phyloP scores from a whole-genome alignment of 2,888 invertebrate genomes.

The Eupithecia vulgata region DNA sequence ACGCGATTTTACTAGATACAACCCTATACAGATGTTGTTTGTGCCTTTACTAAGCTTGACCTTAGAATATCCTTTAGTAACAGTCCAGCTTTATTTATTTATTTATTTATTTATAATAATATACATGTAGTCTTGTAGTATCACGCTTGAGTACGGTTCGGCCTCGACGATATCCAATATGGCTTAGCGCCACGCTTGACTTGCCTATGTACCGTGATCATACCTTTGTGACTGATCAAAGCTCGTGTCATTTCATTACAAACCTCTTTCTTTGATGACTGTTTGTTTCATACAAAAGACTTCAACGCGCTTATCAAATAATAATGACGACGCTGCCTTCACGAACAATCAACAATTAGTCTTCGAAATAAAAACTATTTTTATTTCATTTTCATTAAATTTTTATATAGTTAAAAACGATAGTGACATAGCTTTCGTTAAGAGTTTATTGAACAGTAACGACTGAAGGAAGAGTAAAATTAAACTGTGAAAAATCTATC shows the following conservation, averaged over 20 bases:
- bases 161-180: conserved; percentile 79
- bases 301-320: not conserved
- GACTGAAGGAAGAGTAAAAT: not conserved
- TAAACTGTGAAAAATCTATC: not conserved
- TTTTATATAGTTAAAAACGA: not conserved
- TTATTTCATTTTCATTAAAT: not conserved
- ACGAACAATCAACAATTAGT: not conserved
- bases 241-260: conserved; percentile 7
- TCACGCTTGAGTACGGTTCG: conserved; percentile 61
- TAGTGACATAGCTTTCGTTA: not conserved
- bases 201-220: conserved; percentile 58
- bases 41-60: conserved; percentile 67
- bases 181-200: conserved; percentile 72
- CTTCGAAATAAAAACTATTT: not conserved
- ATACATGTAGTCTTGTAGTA: conserved; percentile 18
- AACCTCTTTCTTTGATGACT: not conserved
- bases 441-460: not conserved
- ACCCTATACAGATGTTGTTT: too few species aligned
- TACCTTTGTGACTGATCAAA: conserved; percentile 59
- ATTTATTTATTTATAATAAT: too few species aligned
- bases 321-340: not conserved
- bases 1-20: conserved; percentile 33
- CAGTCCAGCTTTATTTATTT: too few species aligned
- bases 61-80: conserved; percentile 74
- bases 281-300: not conserved